Conservation (phyloP, 2,113 vertebrate genomes). For the Brachyistius frenatus region DNA sequence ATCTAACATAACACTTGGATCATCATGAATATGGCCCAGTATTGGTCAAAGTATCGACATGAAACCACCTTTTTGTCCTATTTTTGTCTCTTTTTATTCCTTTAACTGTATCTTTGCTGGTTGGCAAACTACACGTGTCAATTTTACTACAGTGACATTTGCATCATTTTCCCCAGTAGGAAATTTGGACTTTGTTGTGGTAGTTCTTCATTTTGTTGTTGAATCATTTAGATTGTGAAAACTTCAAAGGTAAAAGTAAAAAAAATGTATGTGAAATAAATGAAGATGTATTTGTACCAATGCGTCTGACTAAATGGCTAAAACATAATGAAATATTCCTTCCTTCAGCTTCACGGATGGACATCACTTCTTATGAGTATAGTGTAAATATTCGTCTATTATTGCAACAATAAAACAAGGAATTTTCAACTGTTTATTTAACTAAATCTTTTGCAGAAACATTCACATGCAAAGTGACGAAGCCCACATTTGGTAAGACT, state of each 20-base stretch:
- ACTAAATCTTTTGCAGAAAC: neutral
- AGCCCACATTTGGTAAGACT: neutral
- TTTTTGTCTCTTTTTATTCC: conserved; percentile 76
- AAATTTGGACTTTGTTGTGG: conserved; percentile 87
- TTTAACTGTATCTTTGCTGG: conserved; percentile 77
- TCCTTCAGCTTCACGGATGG: conserved; percentile 2
- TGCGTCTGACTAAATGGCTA: conserved; percentile 57
- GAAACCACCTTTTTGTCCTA: conserved; percentile 69
- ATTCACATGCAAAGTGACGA: neutral
- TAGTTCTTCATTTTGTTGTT: conserved; percentile 89
- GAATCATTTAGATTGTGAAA: conserved; percentile 89
- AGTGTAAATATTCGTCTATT: no score
- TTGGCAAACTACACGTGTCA: conserved; percentile 79
- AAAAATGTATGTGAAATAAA: conserved; percentile 89
- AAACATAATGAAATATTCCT: neutral
- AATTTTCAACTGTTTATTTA: neutral
- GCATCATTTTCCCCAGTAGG: conserved; percentile 79
- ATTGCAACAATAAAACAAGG: neutral
- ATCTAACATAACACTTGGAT: conserved; percentile 45
- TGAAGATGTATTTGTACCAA: conserved; percentile 86
- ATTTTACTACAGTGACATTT: conserved; percentile 80
- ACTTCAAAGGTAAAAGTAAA: conserved; percentile 79
- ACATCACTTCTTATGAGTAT: neutral
- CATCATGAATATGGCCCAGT: conserved; percentile 56
- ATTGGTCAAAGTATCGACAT: conserved; percentile 58